Evolutionary conservation across 2,888 invertebrate species (phyloP), one percentile per base, ranked within the genome.

Genomic region (Sialis lutaria): DNA sequence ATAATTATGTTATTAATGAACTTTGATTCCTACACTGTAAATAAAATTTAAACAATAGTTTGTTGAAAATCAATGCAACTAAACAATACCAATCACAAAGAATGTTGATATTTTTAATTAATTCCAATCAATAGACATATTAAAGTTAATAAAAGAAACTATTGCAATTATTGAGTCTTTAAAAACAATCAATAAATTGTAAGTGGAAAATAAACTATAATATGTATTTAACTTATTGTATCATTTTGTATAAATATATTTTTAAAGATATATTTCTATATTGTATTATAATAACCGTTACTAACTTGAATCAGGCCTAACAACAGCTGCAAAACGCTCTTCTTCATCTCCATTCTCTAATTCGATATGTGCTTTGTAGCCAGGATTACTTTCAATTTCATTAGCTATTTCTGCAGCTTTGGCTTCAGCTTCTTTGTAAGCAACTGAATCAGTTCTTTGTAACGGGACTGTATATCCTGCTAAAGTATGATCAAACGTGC

Each of bases 321-420:
- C 74, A 12, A 93, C 95, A 8, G 93, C 85, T 44, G 92, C 90
- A 67, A 77, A 92, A 48, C 77, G 60, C 51, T 88, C 80, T 64
- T 93, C 93, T 59, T 91, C 91, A 60, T 91, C 90, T 0, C 89
- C 92, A 66, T 95, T 95, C 67, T 95, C 93, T 34, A 93, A 64
- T 54, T 88, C 89, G 44, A 83, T 72, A 52, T 89, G 77, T 35
- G 82, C 80, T 60, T 83, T 84, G 60, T 90, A 87, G 47, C 75
- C 70, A 1, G 87, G 83, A 58, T 85, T 84, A 58, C 74, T 81
- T 62, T 96, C 95, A 51, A 97, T 97, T 67, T 95, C 95, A 40
- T 79, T 82, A 0, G 96, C 96, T 53, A 96, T 82, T 61, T 83
- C 82, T 44, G 84, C 82, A 1, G 96, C 97, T 62, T 87, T 83